A percentile compares a stretch with the other conserved stretches of the same genome.
Conservation (phyloP, 2,888 invertebrate species). For the Tupiocoris notatus region DNA sequence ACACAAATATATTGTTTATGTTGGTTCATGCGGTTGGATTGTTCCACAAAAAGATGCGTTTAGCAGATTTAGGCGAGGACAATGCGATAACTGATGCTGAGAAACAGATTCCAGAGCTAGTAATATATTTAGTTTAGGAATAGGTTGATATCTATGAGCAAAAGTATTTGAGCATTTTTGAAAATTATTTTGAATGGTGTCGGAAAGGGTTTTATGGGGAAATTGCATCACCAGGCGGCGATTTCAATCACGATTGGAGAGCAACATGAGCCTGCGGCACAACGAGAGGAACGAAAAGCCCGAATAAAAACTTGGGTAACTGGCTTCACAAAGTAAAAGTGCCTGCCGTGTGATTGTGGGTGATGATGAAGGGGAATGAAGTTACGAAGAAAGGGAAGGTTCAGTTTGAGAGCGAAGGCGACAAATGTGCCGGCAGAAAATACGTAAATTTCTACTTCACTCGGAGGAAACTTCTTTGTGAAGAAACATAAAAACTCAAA, state of each 20-base stretch:
- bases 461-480: neutral
- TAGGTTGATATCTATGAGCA: too few species aligned
- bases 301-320: neutral
- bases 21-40: too few species aligned
- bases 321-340: neutral
- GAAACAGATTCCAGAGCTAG: too few species aligned
- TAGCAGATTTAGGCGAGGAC: too few species aligned
- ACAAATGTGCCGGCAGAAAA: neutral
- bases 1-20: too few species aligned
- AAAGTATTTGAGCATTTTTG: too few species aligned
- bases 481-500: too few species aligned
- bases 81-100: too few species aligned
- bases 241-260: neutral
- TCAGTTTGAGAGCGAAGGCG: neutral
- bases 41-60: too few species aligned
- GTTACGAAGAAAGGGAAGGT: neutral
- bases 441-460: neutral
- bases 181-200: too few species aligned
- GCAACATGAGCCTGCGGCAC: neutral
- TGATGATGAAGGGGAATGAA: neutral
- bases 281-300: neutral
- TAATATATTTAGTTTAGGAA: too few species aligned
- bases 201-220: neutral
- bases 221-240: neutral
- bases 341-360: neutral